These are phyloP conservation scores for Caenorhabditis sp. DNA, from an alignment of 2,888 invertebrate species.

Conservation along the genomic window DNA sequence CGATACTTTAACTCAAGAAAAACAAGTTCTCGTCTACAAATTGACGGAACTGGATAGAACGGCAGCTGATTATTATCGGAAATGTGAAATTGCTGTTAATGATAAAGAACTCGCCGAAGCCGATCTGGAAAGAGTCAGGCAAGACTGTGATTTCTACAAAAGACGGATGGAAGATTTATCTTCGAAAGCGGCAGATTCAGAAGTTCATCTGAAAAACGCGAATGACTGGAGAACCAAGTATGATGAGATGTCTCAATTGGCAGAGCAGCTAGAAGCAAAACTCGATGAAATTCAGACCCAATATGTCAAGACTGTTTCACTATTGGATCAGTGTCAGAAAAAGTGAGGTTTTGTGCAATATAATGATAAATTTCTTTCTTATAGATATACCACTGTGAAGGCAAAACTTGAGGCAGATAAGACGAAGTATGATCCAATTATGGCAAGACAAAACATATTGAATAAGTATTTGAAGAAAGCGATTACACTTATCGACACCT, in stretches of 20 bases:
- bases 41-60: conserved; percentile 1
- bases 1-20: background rate
- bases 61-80: background rate
- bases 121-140: conserved; percentile 7
- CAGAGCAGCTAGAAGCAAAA: conserved; percentile 17
- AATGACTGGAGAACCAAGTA: conserved; percentile 25
- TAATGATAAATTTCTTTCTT: too few species aligned
- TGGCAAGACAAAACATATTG: conserved; percentile 10
- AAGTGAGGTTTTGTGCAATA: too few species aligned
- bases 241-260: conserved; percentile 13
- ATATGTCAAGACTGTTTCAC: conserved; percentile 12
- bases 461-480: conserved; percentile 26
- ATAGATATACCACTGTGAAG: background rate
- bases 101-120: conserved; percentile 20
- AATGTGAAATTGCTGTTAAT: conserved; percentile 7
- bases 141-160: conserved; percentile 6
- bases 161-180: background rate
- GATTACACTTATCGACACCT: conserved; percentile 21
- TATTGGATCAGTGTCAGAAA: conserved; percentile 9
- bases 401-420: background rate
- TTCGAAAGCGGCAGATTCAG: conserved; percentile 14
- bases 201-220: conserved; percentile 14
- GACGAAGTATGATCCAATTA: conserved; percentile 7
- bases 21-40: background rate
- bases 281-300: conserved; percentile 17